These are phyloP conservation scores for Amiota communis DNA, from an alignment of 2,888 invertebrate species.

Conservation along the genomic window DNA sequence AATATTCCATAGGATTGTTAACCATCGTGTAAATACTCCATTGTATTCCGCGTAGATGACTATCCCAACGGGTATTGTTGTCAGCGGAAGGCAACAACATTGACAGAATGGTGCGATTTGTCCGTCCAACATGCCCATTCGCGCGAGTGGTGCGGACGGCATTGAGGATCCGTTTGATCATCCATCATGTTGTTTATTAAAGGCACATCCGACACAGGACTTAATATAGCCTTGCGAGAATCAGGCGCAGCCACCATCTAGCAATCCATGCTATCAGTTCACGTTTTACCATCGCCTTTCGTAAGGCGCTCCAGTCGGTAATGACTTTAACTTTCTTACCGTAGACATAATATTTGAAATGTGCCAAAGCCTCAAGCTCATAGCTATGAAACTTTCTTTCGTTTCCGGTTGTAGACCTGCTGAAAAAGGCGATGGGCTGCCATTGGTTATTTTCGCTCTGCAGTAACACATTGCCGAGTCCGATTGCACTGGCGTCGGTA, in stretches of 20 bases:
- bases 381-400: constrained; percentile 2
- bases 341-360: constrained; percentile 5
- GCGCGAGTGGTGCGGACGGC: no score
- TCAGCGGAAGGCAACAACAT: no score
- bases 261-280: constrained; percentile 40
- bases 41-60: no score
- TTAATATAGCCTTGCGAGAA: background rate
- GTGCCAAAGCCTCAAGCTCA: constrained; percentile 24
- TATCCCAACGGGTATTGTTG: no score
- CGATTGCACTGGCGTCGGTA: constrained; percentile 22
- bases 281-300: background rate
- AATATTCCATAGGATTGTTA: no score
- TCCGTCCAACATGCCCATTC: no score
- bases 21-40: no score
- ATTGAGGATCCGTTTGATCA: no score
- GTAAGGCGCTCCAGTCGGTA: background rate
- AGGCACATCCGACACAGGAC: background rate
- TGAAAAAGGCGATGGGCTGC: constrained; percentile 26
- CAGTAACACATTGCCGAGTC: constrained; percentile 9
- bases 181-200: constrained; percentile 50
- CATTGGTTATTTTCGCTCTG: constrained; percentile 13
- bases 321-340: constrained; percentile 8
- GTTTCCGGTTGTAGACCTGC: background rate
- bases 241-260: constrained; percentile 45
- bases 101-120: no score